A percentile compares a stretch with the other conserved stretches of the same genome.
These are phyloP conservation scores for Catalaphyllia jardinei DNA, from an alignment of 64 coral and sea anemone genomes.

Conservation along the genomic window DNA sequence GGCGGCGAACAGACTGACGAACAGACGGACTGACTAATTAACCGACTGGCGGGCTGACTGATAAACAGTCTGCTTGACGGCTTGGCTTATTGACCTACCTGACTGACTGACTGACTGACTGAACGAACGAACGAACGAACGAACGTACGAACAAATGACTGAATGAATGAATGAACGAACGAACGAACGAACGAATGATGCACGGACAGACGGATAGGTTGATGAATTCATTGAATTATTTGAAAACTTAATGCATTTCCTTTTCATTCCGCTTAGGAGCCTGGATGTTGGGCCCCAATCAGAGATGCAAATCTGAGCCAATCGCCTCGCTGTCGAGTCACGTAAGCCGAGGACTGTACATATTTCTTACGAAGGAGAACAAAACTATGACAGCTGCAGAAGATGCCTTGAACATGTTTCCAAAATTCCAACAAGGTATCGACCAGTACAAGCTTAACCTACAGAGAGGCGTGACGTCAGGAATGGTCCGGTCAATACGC, in stretches of 20 bases:
- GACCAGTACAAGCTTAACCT: constrained; percentile 41
- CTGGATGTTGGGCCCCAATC: constrained; percentile 49
- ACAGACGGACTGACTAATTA: no score
- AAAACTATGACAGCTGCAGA: constrained; percentile 25
- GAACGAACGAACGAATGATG: no score
- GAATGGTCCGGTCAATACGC: constrained; percentile 47
- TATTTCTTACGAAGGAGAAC: constrained; percentile 17
- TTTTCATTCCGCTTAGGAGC: constrained; percentile 23
- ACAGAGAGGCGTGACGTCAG: constrained; percentile 20
- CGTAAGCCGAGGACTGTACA: constrained; percentile 3
- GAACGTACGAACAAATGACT: no score
- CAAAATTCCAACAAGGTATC: constrained; percentile 11
- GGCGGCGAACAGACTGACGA: no score
- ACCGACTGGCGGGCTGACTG: no score
- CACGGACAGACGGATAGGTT: no score
- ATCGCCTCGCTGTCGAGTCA: constrained; percentile 35
- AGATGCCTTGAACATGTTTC: constrained; percentile 5
- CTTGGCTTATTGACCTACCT: no score
- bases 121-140: no score
- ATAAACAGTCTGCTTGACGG: no score
- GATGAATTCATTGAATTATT: no score
- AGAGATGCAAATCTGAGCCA: constrained; percentile 7
- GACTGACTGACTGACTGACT: no score
- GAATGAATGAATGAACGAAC: no score
- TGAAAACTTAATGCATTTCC: not conserved